A percentile compares a stretch with the other conserved stretches of the same genome.
Conservation (phyloP, 2,113 vertebrate species). For the Salvelinus alpinus region DNA sequence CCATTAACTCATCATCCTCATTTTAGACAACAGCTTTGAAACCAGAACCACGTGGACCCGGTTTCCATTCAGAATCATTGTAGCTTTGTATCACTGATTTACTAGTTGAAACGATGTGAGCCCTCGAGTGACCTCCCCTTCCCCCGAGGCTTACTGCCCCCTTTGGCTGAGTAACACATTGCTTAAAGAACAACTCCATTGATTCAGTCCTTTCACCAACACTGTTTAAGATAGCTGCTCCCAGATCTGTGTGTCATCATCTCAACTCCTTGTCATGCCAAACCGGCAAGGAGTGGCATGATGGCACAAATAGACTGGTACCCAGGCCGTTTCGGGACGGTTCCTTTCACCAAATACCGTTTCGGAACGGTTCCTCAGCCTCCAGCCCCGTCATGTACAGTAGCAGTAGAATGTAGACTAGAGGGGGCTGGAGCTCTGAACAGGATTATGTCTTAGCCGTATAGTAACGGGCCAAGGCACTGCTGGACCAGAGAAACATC, state of each 20-base stretch:
- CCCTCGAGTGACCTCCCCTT: conserved; percentile 60
- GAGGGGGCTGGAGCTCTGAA: conserved; percentile 52
- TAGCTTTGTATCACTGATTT: conserved; percentile 32
- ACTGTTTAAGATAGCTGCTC: conserved; percentile 53
- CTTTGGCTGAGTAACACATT: conserved; percentile 56
- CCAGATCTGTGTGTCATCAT: neutral
- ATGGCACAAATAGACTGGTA: too few relatives aligned
- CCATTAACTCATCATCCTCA: conserved; percentile 23
- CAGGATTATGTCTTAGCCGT: conserved; percentile 52
- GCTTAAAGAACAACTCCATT: conserved; percentile 56
- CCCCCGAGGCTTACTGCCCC: conserved; percentile 48
- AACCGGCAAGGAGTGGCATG: too few relatives aligned
- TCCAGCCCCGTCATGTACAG: conserved; percentile 22
- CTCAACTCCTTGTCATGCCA: too few relatives aligned
- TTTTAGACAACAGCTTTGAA: neutral
- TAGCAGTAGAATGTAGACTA: conserved; percentile 6
- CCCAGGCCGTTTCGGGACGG: neutral
- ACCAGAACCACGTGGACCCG: neutral
- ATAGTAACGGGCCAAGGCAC: conserved; percentile 73
- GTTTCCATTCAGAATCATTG: conserved; percentile 28
- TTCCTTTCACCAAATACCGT: conserved; percentile 88
- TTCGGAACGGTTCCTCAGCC: conserved; percentile 53
- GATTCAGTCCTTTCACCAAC: conserved; percentile 92
- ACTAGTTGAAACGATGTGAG: conserved; percentile 47
- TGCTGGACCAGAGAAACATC: conserved; percentile 62